Conservation (phyloP, 1,140 invertebrate species). For the Drosophila pseudoananassae region DNA sequence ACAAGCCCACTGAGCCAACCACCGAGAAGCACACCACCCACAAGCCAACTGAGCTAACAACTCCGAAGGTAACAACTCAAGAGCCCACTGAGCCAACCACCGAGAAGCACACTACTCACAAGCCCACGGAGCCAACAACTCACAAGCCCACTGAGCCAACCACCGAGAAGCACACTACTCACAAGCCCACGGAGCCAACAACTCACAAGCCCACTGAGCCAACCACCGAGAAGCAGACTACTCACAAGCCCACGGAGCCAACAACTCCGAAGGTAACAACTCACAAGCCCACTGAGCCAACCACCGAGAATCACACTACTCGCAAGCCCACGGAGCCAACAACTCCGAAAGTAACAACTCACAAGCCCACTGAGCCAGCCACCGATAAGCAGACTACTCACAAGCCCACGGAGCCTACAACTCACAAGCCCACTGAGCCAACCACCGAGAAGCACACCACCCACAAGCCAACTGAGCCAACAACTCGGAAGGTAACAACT, state of each 20-base stretch:
- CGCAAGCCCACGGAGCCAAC: background rate
- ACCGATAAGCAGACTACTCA: background rate
- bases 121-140: conserved; percentile 2
- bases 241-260: background rate
- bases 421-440: background rate
- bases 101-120: conserved; percentile 1
- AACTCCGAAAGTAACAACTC: background rate
- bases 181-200: background rate
- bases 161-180: background rate
- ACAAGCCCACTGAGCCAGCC: background rate
- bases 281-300: background rate
- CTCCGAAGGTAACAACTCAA: background rate
- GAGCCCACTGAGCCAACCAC: conserved; percentile 4
- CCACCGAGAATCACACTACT: background rate
- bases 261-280: background rate
- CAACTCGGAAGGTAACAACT: background rate
- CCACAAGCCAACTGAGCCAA: background rate
- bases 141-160: conserved; percentile 3
- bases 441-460: conserved; percentile 1
- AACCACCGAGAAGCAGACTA: background rate
- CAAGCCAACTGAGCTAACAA: background rate
- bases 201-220: conserved; percentile 10
- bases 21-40: background rate
- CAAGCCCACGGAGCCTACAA: background rate
- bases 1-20: background rate